Evolutionary conservation across 2,888 invertebrate species (phyloP).

Genomic region (Acanthosepion lycidas): DNA sequence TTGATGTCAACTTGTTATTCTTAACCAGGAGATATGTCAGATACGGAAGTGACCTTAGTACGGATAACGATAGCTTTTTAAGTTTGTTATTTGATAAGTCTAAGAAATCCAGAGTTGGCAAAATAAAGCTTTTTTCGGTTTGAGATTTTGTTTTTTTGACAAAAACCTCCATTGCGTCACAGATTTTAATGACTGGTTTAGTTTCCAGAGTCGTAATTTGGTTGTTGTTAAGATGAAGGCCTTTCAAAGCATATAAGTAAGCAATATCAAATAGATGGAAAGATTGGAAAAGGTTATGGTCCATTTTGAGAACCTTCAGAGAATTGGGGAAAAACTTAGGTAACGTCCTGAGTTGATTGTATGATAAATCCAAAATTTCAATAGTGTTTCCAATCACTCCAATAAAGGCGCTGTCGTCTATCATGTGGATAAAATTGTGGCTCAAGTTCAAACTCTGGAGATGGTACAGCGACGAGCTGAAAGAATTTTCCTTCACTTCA

Average conservation of each 20-base stretch:
- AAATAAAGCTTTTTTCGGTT: neutral
- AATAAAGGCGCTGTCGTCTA: neutral
- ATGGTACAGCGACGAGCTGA: neutral
- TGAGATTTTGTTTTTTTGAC: neutral
- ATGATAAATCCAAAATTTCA: neutral
- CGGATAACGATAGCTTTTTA: neutral
- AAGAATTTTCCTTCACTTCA: neutral
- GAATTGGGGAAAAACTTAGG: neutral
- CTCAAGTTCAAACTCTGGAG: conserved; percentile 22
- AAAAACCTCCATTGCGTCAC: neutral
- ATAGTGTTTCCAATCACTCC: neutral
- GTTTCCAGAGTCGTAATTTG: neutral
- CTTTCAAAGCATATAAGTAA: neutral
- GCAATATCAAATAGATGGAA: neutral
- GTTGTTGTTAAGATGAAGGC: neutral
- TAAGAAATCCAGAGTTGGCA: neutral
- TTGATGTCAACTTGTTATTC: neutral
- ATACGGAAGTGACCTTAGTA: neutral
- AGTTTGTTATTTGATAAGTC: neutral
- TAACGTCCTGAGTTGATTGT: neutral
- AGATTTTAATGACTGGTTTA: neutral
- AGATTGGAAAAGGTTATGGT: neutral
- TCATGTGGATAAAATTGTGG: neutral
- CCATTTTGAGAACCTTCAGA: neutral
- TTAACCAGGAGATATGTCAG: neutral